Percentiles rank a stretch among this genome's conserved stretches.
These are phyloP conservation scores for Danio choprae DNA, from an alignment of 2,797 vertebrate genomes.

Conservation along the genomic window DNA sequence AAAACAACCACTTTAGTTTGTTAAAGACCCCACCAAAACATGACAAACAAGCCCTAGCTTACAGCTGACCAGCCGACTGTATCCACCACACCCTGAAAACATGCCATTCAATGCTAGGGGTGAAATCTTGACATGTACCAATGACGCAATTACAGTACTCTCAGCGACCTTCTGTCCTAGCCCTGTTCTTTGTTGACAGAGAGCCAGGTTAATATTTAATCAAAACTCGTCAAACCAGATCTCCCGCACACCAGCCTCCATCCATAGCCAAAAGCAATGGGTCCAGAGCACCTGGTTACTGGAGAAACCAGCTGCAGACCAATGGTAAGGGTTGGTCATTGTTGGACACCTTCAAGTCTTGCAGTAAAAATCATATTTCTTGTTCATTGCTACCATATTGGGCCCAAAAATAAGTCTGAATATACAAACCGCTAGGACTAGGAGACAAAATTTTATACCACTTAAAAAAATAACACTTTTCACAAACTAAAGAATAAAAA, in stretches of 20 bases:
- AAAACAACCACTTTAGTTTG: background rate
- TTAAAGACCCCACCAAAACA: slow-evolving; percentile 20
- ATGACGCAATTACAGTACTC: slow-evolving; percentile 44
- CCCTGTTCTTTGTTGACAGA: slow-evolving; percentile 51
- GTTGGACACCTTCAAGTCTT: background rate
- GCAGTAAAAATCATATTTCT: background rate
- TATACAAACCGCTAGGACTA: background rate
- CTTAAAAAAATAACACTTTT: too few species aligned
- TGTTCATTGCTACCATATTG: background rate
- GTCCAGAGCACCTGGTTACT: slow-evolving; percentile 9
- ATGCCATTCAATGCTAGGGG: slow-evolving; percentile 16
- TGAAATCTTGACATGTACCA: slow-evolving; percentile 41
- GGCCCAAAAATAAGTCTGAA: background rate
- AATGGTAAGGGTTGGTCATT: slow-evolving; percentile 19
- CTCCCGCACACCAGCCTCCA: slow-evolving; percentile 13
- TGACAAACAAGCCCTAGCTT: slow-evolving; percentile 20
- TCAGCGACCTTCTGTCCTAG: slow-evolving; percentile 28
- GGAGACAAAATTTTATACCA: too few species aligned
- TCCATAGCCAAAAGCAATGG: slow-evolving; percentile 19
- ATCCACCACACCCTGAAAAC: slow-evolving; percentile 47
- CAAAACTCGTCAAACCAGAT: slow-evolving; percentile 52
- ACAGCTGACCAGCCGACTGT: slow-evolving; percentile 17
- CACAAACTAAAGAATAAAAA: too few species aligned
- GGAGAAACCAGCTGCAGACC: slow-evolving; percentile 1
- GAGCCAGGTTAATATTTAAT: slow-evolving; percentile 57